Percentiles rank a stretch among this genome's conserved stretches.
phyloP scores from a whole-genome alignment of 30 jellyfish, hydroid and myxozoan genomes.

The Catostylus mosaicus region DNA sequence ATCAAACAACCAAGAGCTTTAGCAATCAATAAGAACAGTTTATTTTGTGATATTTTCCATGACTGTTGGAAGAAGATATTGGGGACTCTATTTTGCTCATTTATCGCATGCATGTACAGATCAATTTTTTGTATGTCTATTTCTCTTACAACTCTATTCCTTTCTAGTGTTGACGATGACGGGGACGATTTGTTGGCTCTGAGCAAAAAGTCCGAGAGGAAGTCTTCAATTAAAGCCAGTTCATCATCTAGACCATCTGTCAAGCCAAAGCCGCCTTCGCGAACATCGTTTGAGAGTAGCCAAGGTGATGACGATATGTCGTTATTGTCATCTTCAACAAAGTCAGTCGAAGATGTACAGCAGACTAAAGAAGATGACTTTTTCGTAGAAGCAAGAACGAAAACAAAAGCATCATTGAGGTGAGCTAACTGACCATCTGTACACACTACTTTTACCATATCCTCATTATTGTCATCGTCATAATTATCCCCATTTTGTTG shows the following conservation, averaged over 20 bases:
- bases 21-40: too few species aligned
- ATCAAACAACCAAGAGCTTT: too few species aligned
- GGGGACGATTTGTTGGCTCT: constrained; percentile 77
- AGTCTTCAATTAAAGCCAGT: constrained; percentile 56
- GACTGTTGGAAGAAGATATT: too few species aligned
- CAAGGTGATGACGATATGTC: constrained; percentile 52
- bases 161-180: constrained; percentile 53
- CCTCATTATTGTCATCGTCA: background rate
- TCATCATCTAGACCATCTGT: constrained; percentile 55
- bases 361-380: constrained; percentile 40
- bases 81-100: too few species aligned
- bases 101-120: background rate
- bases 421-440: too few species aligned
- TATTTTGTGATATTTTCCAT: too few species aligned
- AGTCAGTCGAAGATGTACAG: background rate
- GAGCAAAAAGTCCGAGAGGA: constrained; percentile 75
- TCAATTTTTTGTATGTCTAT: background rate
- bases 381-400: constrained; percentile 59
- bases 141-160: background rate
- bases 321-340: constrained; percentile 27
- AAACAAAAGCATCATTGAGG: constrained; percentile 49
- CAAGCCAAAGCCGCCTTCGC: constrained; percentile 32
- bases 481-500: too few species aligned
- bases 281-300: constrained; percentile 53
- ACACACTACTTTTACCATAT: too few species aligned